Conservation (phyloP, 2,797 vertebrate genomes). For the Myripristis murdjan region DNA sequence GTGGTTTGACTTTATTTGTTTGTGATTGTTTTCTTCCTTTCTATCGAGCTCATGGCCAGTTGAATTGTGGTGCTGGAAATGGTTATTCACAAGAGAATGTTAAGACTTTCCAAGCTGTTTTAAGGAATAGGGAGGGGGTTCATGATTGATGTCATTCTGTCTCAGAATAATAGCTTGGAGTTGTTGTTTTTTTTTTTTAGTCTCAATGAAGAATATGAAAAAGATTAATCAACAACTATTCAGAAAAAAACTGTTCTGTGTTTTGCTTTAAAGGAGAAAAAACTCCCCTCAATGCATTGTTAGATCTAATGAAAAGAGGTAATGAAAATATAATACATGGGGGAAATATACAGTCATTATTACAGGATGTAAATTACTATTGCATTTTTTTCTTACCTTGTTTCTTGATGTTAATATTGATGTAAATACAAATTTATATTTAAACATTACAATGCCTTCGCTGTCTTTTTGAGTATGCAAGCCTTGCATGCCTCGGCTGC, state of each 20-base stretch:
- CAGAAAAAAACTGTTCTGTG: conserved; percentile 46
- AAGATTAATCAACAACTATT: conserved; percentile 58
- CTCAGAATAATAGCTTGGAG: conserved; percentile 56
- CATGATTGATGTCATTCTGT: conserved; percentile 69
- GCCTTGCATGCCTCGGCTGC: background rate
- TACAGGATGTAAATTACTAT: conserved; percentile 88
- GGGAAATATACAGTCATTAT: conserved; percentile 80
- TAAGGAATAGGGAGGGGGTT: conserved; percentile 52
- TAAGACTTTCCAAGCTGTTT: conserved; percentile 48
- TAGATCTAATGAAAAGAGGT: conserved; percentile 68
- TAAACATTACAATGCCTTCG: conserved; percentile 84
- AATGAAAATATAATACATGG: conserved; percentile 60
- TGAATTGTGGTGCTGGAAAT: conserved; percentile 74
- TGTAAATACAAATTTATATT: conserved; percentile 99
- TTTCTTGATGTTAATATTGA: conserved; percentile 92
- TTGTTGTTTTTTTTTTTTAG: conserved; percentile 24
- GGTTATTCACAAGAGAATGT: conserved; percentile 66
- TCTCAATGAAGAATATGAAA: conserved; percentile 62
- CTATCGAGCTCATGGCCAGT: conserved; percentile 73
- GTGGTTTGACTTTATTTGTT: conserved; percentile 62
- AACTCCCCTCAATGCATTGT: conserved; percentile 62
- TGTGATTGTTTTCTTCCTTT: conserved; percentile 64
- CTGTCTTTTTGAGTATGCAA: conserved; percentile 29
- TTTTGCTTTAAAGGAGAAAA: conserved; percentile 66
- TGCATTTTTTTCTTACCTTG: conserved; percentile 87